These are phyloP conservation scores for Eupithecia dodoneata DNA, from an alignment of 2,888 invertebrate genomes.

Conservation along the genomic window DNA sequence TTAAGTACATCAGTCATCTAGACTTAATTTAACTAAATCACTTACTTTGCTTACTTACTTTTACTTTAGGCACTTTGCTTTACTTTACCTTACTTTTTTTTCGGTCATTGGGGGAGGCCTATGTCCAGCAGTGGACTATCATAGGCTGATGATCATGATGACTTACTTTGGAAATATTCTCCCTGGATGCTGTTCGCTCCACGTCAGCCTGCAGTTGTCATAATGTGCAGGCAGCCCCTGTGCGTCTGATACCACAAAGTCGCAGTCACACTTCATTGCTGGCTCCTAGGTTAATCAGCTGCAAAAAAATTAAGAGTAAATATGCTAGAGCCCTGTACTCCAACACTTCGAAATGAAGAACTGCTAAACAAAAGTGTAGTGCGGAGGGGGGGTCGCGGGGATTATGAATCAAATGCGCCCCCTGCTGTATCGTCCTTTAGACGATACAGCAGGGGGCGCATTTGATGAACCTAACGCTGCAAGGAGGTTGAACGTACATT, in stretches of 20 bases:
- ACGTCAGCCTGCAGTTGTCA: slow-evolving; percentile 60
- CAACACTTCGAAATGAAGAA: no score
- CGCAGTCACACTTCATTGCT: slow-evolving; percentile 64
- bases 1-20: no score
- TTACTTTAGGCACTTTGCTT: no score
- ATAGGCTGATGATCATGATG: no score
- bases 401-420: neutral
- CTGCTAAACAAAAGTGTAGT: no score
- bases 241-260: slow-evolving; percentile 50
- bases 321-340: neutral
- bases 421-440: neutral
- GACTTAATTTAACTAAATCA: no score
- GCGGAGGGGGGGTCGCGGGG: no score
- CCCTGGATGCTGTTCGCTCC: slow-evolving; percentile 50
- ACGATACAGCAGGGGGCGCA: no score
- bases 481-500: neutral
- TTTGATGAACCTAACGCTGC: no score
- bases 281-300: neutral
- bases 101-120: neutral
- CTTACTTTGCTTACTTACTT: no score
- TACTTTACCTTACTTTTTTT: no score
- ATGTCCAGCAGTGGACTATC: no score
- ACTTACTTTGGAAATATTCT: slow-evolving; percentile 56
- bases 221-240: slow-evolving; percentile 60
- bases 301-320: neutral